Percentiles rank a stretch among this genome's conserved stretches.
phyloP scores from a whole-genome alignment of 2,797 vertebrate genomes.

The Tapera naevia region DNA sequence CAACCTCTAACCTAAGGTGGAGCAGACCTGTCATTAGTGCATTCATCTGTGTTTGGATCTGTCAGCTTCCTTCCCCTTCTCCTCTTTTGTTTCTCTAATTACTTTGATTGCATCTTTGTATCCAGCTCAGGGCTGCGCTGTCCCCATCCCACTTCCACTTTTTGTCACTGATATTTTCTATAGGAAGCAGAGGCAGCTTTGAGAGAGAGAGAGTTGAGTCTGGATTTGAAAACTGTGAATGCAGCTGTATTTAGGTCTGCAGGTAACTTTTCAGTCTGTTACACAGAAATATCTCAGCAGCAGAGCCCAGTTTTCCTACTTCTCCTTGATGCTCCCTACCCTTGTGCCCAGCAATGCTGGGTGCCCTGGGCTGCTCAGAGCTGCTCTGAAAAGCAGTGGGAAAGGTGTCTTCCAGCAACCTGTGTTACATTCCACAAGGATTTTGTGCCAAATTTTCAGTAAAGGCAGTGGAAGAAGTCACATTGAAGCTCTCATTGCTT shows the following conservation, averaged over 20 bases:
- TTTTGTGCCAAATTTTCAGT: background rate
- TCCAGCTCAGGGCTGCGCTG: background rate
- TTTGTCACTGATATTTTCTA: accelerated
- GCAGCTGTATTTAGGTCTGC: background rate
- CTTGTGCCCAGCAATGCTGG: background rate
- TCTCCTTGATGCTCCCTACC: background rate
- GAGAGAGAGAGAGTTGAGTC: accelerated
- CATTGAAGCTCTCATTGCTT: background rate
- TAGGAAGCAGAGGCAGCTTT: background rate
- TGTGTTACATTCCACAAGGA: background rate
- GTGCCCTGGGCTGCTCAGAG: background rate
- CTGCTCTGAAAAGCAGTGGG: background rate
- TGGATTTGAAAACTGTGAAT: background rate
- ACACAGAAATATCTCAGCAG: accelerated
- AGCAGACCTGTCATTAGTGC: slow-evolving; percentile 40
- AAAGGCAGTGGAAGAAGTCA: background rate
- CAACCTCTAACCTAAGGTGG: slow-evolving; percentile 33
- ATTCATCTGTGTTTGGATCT: slow-evolving; percentile 43
- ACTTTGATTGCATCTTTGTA: slow-evolving; percentile 28
- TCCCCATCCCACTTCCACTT: background rate
- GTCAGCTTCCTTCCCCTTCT: slow-evolving; percentile 52
- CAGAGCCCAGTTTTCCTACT: background rate
- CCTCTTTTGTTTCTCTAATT: slow-evolving; percentile 55
- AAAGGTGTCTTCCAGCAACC: background rate
- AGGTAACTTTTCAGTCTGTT: background rate